Evolutionary conservation across 2,797 vertebrate species (phyloP), one percentile per base, ranked within the genome.

Genomic region (Macrochelys suwanniensis): DNA sequence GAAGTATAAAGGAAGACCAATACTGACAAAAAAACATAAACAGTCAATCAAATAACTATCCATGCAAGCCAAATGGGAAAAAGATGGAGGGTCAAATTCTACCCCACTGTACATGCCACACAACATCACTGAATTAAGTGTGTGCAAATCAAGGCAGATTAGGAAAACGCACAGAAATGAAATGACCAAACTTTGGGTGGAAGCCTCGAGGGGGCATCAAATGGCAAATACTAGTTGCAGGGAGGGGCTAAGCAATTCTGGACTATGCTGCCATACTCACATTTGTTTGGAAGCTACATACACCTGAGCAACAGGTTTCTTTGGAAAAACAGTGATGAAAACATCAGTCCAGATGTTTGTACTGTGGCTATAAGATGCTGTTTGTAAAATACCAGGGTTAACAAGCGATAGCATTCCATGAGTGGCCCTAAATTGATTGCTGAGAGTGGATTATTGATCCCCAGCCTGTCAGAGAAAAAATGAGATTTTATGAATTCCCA

Each of bases 1-100:
- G 68, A 94, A 95, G 56, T 94, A 91, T 88, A 93, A 96, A 94
- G 88, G 92, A 96, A 97, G 97, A 97, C 90, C 96, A 97, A 97
- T 93, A 94, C 80, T 93, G 93, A 85, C 92, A 97, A 95, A 45
- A 94, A 84, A 93, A 94, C 94, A 80, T 4, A 31, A 95, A 82
- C 4, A n/a, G 95, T 95, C 90, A 85, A 92, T 84, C 21, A 33
- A 77, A 31, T 47, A 42, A 88, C n/a, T 71, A 11, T 90, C 31
- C 68, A 89, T 0, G 0, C 90, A 94, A 92, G 57, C 31, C 15
- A 95, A 54, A 25, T 68, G 87, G 86, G n/a, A 87, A 61, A 92
- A 37, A 84, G 23, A 68, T 1, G 0, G 65, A 80, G 56, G 42
- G 45, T 80, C 91, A 93, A 93, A 68, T 50, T 85, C 16, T 86